Evolutionary conservation across 2,888 invertebrate species (phyloP), one percentile per base, ranked within the genome.

Genomic region (Acronicta leporina): DNA sequence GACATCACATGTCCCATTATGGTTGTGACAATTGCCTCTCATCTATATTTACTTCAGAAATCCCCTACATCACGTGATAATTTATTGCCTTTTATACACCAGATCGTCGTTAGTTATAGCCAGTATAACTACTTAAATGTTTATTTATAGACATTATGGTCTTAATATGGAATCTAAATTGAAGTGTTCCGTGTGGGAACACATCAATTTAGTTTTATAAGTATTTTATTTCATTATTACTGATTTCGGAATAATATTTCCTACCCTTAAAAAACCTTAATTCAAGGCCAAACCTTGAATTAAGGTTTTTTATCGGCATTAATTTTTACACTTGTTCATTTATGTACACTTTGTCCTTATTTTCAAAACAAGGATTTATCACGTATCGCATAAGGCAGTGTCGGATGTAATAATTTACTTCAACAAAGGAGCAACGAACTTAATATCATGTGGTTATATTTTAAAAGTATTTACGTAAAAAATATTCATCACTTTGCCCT

Each of bases 1-100:
- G 79, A 66, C 63, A 80, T 85, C 85, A 83, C 85, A 80, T 84
- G 82, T 72, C 66, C 65, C 63, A 49, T 75, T 80, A 75, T 68
- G 60, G 76, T 60, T 62, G 68, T 68, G 69, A 47, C 73, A 76
- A 77, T 77, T 72, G 77, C 60, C 55, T 59, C 35, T 38, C 42
- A 45, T 62, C 63, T 72, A 57, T 76, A 62, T 72, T 68, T 70
- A 61, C 56, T 65, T 63, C 52, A 49, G 49, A 66, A 53, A 70
- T 63, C 75, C 64, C 66, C 63, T 60, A 63, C 59, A 40, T 61
- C 75, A 65, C 49, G 63, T 71, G 66, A 67, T 71, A 55, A 64
- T 71, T 74, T 49, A 71, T 65, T 48, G 62, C 25, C 42, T 57
- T 53, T 53, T 57, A 60, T 25, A 45, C 59, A 63, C 42, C 52